Evolutionary conservation across 1,140 invertebrate genomes (phyloP).

Genomic region (Dolichoris vasculosae): DNA sequence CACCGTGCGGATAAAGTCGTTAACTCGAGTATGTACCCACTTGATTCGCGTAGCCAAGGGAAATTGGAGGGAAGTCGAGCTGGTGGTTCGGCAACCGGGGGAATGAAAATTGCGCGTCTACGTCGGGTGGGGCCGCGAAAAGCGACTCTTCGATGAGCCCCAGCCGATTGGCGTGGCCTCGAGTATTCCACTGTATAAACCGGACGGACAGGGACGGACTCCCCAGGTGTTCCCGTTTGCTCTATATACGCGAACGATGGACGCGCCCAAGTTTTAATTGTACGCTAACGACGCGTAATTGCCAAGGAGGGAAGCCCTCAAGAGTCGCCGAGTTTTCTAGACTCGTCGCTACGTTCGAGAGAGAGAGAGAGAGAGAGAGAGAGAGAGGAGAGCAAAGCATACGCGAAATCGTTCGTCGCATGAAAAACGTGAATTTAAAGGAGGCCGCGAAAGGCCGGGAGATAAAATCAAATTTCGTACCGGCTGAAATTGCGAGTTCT

Average conservation of each 20-base stretch:
- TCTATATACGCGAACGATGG: not conserved
- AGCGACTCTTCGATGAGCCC: not conserved
- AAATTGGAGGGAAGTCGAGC: conserved; percentile 56
- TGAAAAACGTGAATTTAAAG: not conserved
- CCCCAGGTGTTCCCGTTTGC: not conserved
- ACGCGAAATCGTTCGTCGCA: not conserved
- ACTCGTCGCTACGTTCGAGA: not conserved
- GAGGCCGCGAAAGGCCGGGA: not conserved
- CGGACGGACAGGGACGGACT: not conserved
- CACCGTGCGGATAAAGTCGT: conserved; percentile 63
- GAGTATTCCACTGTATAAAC: conserved; percentile 2
- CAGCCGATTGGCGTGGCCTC: not conserved
- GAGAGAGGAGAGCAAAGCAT: not conserved
- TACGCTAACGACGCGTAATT: conserved; percentile 39
- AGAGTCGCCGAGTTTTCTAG: not conserved
- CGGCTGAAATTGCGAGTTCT: not conserved
- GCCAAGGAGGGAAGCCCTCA: not conserved
- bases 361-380: no score
- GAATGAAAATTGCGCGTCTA: conserved; percentile 62
- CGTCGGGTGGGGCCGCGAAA: not conserved
- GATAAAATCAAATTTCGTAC: not conserved
- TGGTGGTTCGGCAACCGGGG: conserved; percentile 16
- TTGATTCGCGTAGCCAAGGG: conserved; percentile 57
- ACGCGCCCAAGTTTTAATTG: conserved; percentile 42
- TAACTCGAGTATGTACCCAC: conserved; percentile 68